Base-by-base conservation (phyloP, 2,888 invertebrate genomes). In the Pemphredon lugubris region DNA sequence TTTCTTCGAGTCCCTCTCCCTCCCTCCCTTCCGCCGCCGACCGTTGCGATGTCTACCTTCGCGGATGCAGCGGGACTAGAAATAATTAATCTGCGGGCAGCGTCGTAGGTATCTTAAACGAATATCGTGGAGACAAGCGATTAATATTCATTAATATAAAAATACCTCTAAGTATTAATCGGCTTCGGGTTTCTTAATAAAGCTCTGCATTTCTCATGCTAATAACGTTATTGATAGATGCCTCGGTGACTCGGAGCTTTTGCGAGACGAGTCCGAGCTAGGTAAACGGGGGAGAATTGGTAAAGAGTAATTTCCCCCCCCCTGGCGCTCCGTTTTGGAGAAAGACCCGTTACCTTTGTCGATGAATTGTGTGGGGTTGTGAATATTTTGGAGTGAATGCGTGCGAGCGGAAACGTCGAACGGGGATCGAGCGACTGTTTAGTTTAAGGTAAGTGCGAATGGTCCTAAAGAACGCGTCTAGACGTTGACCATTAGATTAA, bases 121-220 rank as follows among this genome's bases (percentile, higher is more conserved):
- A 61, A 67, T 59, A 61, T 39, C 59, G 30, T 26, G 21, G 11
- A n/a, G 26, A 70, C 50, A 48, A 53, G 32, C 45, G 59, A 74
- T 74, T 73, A 74, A 71, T 74, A 54, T 60, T 59, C 47, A 40
- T 68, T 68, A 71, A 61, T 60, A 51, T 50, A 70, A 73, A 73
- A 67, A 73, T 67, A 14, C 21, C 60, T 50, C 39, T 58, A 44
- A 21, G 55, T 40, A 63, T 59, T 73, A 75, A 57, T 57, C 44
- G 23, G 40, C 26, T 37, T 53, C 42, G 50, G 54, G 61, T 50
- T 40, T 39, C 11, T 30, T 60, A 63, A 75, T 69, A 66, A 73
- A 69, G 69, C 40, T 73, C 54, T 18, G 21, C 32, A 42, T 40
- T 63, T 37, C 58, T 59, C 63, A 60, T 53, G 64, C 61, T 74